Percentiles rank a stretch among this genome's conserved stretches.
Conservation (phyloP, 2,888 invertebrate species). For the Clivina fossor region DNA sequence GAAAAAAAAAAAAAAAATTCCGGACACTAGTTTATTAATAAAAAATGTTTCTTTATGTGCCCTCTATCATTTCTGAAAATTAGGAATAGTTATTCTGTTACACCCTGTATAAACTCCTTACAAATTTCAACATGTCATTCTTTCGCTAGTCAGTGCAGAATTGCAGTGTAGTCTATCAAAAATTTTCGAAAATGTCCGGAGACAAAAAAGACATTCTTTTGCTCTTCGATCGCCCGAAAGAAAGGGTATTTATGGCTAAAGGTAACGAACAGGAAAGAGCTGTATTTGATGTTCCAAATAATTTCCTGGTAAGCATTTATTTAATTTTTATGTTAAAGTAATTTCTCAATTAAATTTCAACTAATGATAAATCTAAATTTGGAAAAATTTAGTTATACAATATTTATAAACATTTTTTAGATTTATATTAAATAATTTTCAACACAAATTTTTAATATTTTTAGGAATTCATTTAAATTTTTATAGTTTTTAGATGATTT, state of each 20-base stretch:
- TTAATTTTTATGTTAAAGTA: not conserved
- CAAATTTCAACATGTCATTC: no score
- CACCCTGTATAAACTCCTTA: no score
- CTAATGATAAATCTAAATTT: not conserved
- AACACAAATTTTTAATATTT: not conserved
- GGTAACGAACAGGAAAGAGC: slow-evolving; percentile 67
- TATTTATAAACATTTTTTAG: not conserved
- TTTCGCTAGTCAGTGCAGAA: not conserved
- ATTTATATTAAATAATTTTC: not conserved
- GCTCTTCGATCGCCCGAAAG: slow-evolving; percentile 74
- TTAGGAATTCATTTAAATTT: not conserved
- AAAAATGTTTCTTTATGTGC: no score
- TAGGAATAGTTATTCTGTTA: no score
- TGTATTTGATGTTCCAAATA: slow-evolving; percentile 62
- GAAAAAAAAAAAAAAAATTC: no score
- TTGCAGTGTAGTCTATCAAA: not conserved
- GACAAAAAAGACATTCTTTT: slow-evolving; percentile 61
- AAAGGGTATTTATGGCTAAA: slow-evolving; percentile 77
- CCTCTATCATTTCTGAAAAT: no score
- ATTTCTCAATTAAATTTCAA: not conserved
- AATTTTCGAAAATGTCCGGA: slow-evolving; percentile 39
- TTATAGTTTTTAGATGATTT: no score
- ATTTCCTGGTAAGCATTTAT: slow-evolving; percentile 61
- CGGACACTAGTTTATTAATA: no score
- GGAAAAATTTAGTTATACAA: not conserved